Base-by-base conservation (phyloP, 2,888 invertebrate genomes). In the Brachylomia viminalis region DNA sequence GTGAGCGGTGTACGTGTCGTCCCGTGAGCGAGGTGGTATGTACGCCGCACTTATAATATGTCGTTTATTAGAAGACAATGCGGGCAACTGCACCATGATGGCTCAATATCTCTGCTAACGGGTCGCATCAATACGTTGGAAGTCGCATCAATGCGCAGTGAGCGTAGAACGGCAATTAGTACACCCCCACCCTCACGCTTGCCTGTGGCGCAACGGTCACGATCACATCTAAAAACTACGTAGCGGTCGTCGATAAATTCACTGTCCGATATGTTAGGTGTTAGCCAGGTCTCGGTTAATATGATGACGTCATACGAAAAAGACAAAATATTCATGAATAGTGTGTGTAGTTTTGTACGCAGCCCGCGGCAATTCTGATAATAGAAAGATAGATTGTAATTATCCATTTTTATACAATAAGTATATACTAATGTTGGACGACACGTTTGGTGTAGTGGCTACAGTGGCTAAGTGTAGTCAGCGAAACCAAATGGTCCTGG, bases 261-360 rank as follows among this genome's bases (percentile, higher is more conserved):
- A 27, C n/a, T 56, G n/a, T 56, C 56, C 15, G 56, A 56, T 56
- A 56, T 56, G 27, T 56, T 56, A 56, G 56, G 17, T 58, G 17
- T 30, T 6, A 58, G 30, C 58, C 30, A 30, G 15, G 58, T 58
- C 17, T 58, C 58, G 3, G 58, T 58, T 17, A 58, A 10, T 17
- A 58, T 30, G 58, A 58, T 58, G 7, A 58, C 58, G 58, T 58
- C 58, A 58, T 30, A 58, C 17, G 58, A 58, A 58, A 58, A 58
- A 30, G 58, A 30, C 30, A 58, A 20, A 20, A 58, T 58, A 30
- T 58, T 58, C 58, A 58, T 58, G 8, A 58, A 27, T 58, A 58
- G 17, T 30, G 58, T 58, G 17, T 58, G 13, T 58, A 58, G 58
- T 17, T 58, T 58, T 13, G 58, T 58, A 30, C 58, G 58, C 58